A percentile compares a stretch with the other conserved stretches of the same genome.
These are phyloP conservation scores for Bombus turneri DNA, from an alignment of 1,140 invertebrate genomes.

Conservation along the genomic window DNA sequence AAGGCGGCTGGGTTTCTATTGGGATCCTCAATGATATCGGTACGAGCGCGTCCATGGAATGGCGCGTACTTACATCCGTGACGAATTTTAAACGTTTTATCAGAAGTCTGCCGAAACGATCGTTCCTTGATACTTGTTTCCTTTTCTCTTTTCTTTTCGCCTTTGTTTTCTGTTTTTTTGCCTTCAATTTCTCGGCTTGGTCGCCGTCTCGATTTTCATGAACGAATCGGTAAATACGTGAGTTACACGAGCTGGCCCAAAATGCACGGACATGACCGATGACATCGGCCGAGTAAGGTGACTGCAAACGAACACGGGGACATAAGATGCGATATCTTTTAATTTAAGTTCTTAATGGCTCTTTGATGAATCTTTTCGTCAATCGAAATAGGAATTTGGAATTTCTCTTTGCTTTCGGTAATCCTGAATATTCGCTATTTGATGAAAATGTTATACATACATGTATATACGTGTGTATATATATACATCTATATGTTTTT, in stretches of 20 bases:
- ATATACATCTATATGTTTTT: neutral
- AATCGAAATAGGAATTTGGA: constrained; percentile 8
- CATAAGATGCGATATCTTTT: neutral
- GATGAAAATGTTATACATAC: neutral
- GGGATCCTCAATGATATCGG: neutral
- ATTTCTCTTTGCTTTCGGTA: neutral
- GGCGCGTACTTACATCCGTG: constrained; percentile 31
- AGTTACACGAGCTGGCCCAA: constrained; percentile 74
- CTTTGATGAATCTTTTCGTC: neutral
- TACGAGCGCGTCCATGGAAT: neutral
- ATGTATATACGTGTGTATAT: neutral
- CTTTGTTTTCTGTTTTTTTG: neutral
- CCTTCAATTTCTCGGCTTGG: neutral
- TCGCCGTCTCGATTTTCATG: constrained; percentile 14
- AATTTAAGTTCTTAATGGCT: neutral
- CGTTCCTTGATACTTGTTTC: constrained; percentile 15
- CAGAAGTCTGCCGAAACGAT: constrained; percentile 53
- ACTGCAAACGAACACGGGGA: constrained; percentile 18
- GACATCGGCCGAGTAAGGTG: neutral
- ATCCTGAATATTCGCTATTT: constrained; percentile 26
- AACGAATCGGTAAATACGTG: constrained; percentile 53
- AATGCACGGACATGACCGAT: constrained; percentile 56
- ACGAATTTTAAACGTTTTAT: constrained; percentile 41
- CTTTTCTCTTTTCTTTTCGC: neutral
- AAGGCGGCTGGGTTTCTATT: constrained; percentile 22